Evolutionary conservation across 2,888 invertebrate genomes (phyloP), one percentile per base, ranked within the genome.

Genomic region (Plagodis dolabraria): DNA sequence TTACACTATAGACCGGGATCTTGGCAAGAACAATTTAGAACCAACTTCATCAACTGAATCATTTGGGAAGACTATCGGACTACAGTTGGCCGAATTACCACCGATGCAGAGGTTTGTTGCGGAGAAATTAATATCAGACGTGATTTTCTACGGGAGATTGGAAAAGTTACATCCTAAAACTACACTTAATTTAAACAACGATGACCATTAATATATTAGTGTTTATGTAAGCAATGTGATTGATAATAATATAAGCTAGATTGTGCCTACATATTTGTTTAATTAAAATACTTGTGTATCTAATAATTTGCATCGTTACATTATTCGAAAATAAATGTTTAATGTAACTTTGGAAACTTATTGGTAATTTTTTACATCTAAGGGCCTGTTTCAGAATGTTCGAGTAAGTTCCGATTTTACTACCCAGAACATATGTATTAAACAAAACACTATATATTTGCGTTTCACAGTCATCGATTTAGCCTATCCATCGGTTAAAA

Each of bases 111-210:
- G 75, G 54, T 67, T 61, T 33, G 68, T 77, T 34, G 81, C 82
- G 0, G 77, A 82, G 56, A 82, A 81, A 72, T 61, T 83, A n/a
- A 82, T 83, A 9, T 80, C 80, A 0, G 80, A 81, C 12, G 65
- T 80, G 9, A 75, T 82, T 57, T 80, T 74, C 56, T 67, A 70
- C 50, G 81, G 65, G 8, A 72, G 80, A 69, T 49, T 79, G 22
- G 71, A 74, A 2, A 74, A 72, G 65, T 67, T 82, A 40, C 70
- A 57, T 4, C 56, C 64, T 7, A 59, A 68, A 11, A 60, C 75
- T 0, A 22, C 48, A n/a, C 11, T 67, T 5, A 45, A 47, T 44
- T 48, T 64, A 10, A 60, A 60, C 34, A 45, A 47, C 9, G 45
- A 61, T 33, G 34, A 47, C 34, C 9, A 34, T 47, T 33, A 46